Evolutionary conservation across 2,113 vertebrate genomes (phyloP), one percentile per base, ranked within the genome.

Genomic region (Planiliza haematocheilus): DNA sequence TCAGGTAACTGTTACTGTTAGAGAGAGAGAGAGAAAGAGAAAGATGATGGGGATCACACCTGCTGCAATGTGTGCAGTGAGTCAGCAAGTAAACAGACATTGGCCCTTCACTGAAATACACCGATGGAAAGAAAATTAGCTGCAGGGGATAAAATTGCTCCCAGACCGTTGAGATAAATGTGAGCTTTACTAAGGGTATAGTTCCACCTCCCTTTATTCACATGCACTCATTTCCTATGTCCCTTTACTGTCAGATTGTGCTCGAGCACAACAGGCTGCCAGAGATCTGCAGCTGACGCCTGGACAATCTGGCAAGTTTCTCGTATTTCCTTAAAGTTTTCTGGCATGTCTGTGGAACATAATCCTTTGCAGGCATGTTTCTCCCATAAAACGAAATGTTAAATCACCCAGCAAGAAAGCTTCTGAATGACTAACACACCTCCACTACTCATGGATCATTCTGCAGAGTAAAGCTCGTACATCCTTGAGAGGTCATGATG

Each of bases 1-100:
- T 82, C 81, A 89, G 74, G 79, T 87, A 77, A 50, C 74, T 36
- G 24, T 53, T 74, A n/a, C 39, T 70, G 64, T 42, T 12, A 0
- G 50, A n/a, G 14, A 57, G 30, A 49, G 45, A 3, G 24, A 30
- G 5, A 30, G 24, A 30, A 30, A 30, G 24, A 30, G 5, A 30
- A 30, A 5, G 53, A n/a, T 16, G 57, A 38, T n/a, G 16, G 24
- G 4, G 37, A 71, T 82, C 72, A 81, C 86, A 88, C 81, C 84
- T 89, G 79, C 64, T 85, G 41, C 42, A 45, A 10, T 67, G 60
- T 70, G 55, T 24, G 37, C 7, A 42, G 36, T 73, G 83, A 72
- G 7, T 85, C 74, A 79, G 78, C 71, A 81, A 56, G 46, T 56
- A 76, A 81, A 81, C 55, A 37, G 10, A 60, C 60, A 45, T 6